Base-by-base conservation (phyloP, 2,113 vertebrate species). In the Cinclus mexicanus region DNA sequence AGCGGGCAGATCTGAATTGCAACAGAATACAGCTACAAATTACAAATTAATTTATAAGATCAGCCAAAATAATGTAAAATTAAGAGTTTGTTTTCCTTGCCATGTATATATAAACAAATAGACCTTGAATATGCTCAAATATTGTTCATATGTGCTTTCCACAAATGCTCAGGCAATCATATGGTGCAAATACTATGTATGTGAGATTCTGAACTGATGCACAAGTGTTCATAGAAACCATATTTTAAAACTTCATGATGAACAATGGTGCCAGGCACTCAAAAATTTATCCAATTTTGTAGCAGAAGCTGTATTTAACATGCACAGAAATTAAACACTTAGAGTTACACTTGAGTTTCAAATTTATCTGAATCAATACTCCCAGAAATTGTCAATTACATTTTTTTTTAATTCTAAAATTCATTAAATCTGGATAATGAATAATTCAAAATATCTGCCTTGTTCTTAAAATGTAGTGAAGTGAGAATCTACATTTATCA, bases 401-500 rank as follows among this genome's bases (percentile, higher is more conserved):
- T 69, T 69, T 65, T 33, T 89, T 89, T 82, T 94, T 83, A 76
- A 76, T 89, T 79, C 64, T 37, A 95, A 94, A 72, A 64, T 44
- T 63, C 7, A 6, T 89, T 94, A 91, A 83, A 89, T 85, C 25
- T 77, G 55, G 77, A 70, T 69, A 90, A 93, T 80, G 29, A 87
- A 88, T 95, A 88, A 93, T 89, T 88, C 29, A 93, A 75, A 87
- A 57, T 71, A 91, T 80, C 33, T 63, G 46, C 17, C 87, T 87
- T 95, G 63, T 78, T 80, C 75, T 88, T 65, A 57, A 39, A 79
- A 86, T 41, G 55, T 71, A 65, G 28, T 61, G 49, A 84, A 83
- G 70, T 31, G 19, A 91, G 50, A 91, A 76, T 61, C 87, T 88
- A 93, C 86, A 94, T 81, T 90, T 95, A 87, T 74, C 67, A 90